A percentile compares a stretch with the other conserved stretches of the same genome.
Evolutionary conservation across 2,888 invertebrate species (phyloP).

Genomic region (Epinotia bilunana): DNA sequence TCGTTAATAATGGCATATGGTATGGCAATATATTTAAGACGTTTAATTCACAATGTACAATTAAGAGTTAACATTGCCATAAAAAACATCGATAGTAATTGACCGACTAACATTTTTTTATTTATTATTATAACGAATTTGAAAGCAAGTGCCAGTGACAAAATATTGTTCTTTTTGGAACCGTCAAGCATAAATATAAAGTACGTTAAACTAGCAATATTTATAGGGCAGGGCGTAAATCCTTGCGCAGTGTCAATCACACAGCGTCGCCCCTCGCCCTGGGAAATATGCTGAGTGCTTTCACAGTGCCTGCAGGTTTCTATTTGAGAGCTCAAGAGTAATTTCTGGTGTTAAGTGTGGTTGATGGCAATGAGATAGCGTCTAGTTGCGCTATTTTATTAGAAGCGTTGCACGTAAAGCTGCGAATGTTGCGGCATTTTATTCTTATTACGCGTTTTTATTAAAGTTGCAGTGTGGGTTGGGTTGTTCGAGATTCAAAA

Average conservation of each 20-base stretch:
- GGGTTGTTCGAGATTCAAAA: no score
- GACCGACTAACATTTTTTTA: no score
- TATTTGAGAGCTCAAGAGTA: constrained; percentile 14
- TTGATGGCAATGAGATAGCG: constrained; percentile 28
- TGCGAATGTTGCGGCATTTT: background rate
- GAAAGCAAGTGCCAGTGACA: background rate
- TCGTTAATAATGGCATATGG: no score
- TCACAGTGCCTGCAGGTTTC: constrained; percentile 15
- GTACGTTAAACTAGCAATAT: constrained; percentile 25
- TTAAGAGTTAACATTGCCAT: no score
- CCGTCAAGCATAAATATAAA: background rate
- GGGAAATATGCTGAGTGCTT: constrained; percentile 63
- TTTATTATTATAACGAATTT: no score
- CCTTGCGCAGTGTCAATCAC: constrained; percentile 57
- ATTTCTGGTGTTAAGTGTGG: constrained; percentile 32
- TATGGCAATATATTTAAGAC: no score
- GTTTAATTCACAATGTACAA: no score
- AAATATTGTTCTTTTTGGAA: background rate
- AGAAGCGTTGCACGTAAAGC: background rate
- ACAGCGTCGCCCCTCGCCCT: constrained; percentile 50
- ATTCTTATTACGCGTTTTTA: background rate
- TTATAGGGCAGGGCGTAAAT: constrained; percentile 47
- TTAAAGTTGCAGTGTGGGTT: no score
- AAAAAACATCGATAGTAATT: no score
- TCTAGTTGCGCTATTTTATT: constrained; percentile 32